Evolutionary conservation across 1,140 invertebrate species (phyloP), one percentile per base, ranked within the genome.

Genomic region (Micrasema longulum): DNA sequence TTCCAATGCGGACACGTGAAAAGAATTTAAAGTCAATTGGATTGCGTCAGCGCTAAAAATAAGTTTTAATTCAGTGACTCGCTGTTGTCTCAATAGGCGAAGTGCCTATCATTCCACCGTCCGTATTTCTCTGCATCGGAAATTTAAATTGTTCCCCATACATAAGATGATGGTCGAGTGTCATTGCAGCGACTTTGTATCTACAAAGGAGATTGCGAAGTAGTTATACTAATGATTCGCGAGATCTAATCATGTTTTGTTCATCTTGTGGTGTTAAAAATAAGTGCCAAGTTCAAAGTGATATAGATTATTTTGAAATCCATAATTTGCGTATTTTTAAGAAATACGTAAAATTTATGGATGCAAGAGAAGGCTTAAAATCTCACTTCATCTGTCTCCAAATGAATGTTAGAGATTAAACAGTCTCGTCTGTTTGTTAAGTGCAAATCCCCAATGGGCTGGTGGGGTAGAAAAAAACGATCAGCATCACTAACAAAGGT

Each of bases 131-230:
- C 43, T 47, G 43, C 38, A 9, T 64, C 45, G 60, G 14, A 47
- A 64, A 31, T 48, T 47, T 47, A 64, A 64, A 31, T 64, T 64
- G 43, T 45, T 38, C 60, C 60, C 43, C 60, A 64, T 3, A 60
- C 12, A 64, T 62, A 12, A n/a, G 5, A 1, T 22, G 35, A 38
- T 63, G 38, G 22, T 20, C 23, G 18, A 31, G 43, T 64, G 60
- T 47, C 60, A 64, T 64, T 64, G 55, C 55, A 22, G 55, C 55
- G 55, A 60, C 55, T 60, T 60, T 60, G 35, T n/a, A 14, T 18
- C 50, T 53, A 14, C 55, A 18, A 5, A 20, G 22, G 22, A 7
- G 36, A 38, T n/a, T 14, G 10, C 12, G 7, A 26, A 22, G 7
- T 23, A 20, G 1, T n/a, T 11, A 47, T 31, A n/a, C 31, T 26